Conservation (phyloP, 92 coral and sea anemone species). For the Zoanthus sociatus region DNA sequence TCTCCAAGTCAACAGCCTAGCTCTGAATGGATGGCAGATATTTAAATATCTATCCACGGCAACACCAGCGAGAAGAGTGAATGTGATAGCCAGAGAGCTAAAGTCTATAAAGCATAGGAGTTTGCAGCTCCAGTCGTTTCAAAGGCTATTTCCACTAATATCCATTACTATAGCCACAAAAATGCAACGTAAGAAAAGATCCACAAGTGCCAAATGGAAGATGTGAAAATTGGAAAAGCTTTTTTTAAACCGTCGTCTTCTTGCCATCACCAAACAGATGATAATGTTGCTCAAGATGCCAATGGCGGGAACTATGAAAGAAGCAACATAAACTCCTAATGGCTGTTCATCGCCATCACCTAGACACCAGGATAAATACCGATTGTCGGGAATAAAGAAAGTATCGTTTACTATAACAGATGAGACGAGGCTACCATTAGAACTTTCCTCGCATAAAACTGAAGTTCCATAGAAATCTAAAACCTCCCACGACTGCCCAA, state of each 20-base stretch:
- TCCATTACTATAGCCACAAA: slow-evolving; percentile 16
- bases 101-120: slow-evolving; percentile 21
- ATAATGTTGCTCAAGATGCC: slow-evolving; percentile 24
- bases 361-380: slow-evolving; percentile 10
- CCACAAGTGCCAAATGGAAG: slow-evolving; percentile 20
- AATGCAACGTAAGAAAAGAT: slow-evolving; percentile 31
- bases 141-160: background rate
- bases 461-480: slow-evolving; percentile 20
- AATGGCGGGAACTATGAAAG: slow-evolving; percentile 16
- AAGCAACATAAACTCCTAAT: background rate
- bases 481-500: background rate
- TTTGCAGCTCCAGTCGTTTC: slow-evolving; percentile 26
- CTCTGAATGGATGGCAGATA: slow-evolving; percentile 49
- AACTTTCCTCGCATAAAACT: slow-evolving; percentile 19
- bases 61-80: slow-evolving; percentile 33
- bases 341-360: background rate
- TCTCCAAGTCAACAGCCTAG: slow-evolving; percentile 58
- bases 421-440: background rate
- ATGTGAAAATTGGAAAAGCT: slow-evolving; percentile 40
- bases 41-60: slow-evolving; percentile 31
- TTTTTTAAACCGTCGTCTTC: slow-evolving; percentile 21
- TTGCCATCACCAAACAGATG: slow-evolving; percentile 26
- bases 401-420: slow-evolving; percentile 14
- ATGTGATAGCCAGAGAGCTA: slow-evolving; percentile 18
- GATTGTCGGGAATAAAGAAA: background rate